Conservation (phyloP, 2,113 vertebrate species). For the Syngnathoides biaculeatus region DNA sequence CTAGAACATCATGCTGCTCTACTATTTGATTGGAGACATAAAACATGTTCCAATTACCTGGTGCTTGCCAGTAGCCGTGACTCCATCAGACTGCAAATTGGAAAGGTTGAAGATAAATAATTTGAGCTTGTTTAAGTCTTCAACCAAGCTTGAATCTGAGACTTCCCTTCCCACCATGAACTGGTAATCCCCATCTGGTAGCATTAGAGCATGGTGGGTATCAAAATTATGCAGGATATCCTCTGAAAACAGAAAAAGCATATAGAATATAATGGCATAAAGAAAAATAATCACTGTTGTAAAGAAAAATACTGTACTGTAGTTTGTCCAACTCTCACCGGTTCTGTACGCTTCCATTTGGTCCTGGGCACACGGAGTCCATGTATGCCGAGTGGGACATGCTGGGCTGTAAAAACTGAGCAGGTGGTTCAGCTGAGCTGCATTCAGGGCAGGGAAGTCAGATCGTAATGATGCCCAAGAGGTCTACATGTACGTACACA, state of each 20-base stretch:
- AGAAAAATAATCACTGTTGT: not conserved
- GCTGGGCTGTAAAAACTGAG: slow-evolving; percentile 68
- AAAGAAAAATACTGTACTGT: not conserved
- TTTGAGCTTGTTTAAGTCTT: slow-evolving; percentile 54
- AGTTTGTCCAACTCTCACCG: slow-evolving; percentile 44
- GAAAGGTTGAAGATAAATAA: slow-evolving; percentile 33
- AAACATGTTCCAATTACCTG: slow-evolving; percentile 33
- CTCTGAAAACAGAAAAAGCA: slow-evolving; percentile 35
- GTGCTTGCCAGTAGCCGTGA: not conserved
- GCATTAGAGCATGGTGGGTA: slow-evolving; percentile 72
- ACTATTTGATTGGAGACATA: not conserved
- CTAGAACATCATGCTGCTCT: not conserved
- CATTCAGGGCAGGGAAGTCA: slow-evolving; percentile 62
- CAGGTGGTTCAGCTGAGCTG: slow-evolving; percentile 76
- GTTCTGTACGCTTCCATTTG: slow-evolving; percentile 44
- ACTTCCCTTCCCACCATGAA: slow-evolving; percentile 51
- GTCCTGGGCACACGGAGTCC: slow-evolving; percentile 66
- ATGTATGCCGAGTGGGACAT: slow-evolving; percentile 50
- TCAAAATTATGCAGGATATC: slow-evolving; percentile 76
- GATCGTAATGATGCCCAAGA: slow-evolving; percentile 68
- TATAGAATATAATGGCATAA: not conserved
- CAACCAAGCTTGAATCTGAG: slow-evolving; percentile 43
- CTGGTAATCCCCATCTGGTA: slow-evolving; percentile 64
- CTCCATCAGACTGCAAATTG: not conserved
- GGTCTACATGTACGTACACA: slow-evolving; percentile 44